Evolutionary conservation across 2,113 vertebrate species (phyloP).

Genomic region (Miniopterus natalensis): DNA sequence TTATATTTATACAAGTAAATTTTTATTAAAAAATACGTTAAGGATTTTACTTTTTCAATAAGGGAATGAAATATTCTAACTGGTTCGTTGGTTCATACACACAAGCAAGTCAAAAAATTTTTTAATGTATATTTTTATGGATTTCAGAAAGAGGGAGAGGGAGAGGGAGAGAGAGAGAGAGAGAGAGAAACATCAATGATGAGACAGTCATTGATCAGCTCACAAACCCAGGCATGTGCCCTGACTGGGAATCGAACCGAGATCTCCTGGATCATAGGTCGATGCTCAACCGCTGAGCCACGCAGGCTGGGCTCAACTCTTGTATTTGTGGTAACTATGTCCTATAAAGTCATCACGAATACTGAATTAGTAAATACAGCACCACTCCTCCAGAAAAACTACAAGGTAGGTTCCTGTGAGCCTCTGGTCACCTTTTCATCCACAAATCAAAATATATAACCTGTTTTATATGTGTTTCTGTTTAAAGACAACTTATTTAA

Average conservation of each 20-base stretch:
- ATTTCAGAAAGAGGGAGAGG: no score
- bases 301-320: neutral
- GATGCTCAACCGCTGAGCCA: no score
- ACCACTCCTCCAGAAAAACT: neutral
- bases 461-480: neutral
- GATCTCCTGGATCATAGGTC: no score
- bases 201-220: no score
- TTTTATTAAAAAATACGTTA: neutral
- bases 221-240: no score
- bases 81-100: neutral
- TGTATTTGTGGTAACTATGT: neutral
- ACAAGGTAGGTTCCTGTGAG: neutral
- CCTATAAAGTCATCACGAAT: neutral
- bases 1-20: neutral
- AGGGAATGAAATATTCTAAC: neutral
- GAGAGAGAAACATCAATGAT: no score
- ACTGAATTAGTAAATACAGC: neutral
- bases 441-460: neutral
- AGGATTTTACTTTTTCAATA: neutral
- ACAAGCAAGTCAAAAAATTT: no score
- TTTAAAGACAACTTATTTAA: neutral
- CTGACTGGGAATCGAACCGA: no score
- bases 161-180: no score
- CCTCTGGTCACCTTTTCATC: constrained; percentile 19
- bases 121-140: no score